Base-by-base conservation (phyloP, 1,140 invertebrate species). In the Polypedilum pembai region DNA sequence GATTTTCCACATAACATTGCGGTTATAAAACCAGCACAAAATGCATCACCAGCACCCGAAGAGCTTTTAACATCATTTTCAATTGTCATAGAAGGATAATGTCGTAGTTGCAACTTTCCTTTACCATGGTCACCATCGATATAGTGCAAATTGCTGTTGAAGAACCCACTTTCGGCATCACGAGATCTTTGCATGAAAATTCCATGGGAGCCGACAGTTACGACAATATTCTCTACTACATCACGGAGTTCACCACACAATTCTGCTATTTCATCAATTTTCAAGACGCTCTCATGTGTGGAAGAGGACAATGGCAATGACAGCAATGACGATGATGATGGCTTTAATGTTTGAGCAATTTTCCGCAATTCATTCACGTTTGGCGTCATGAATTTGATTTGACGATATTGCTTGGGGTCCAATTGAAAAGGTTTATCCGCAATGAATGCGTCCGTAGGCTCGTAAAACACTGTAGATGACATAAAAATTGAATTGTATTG, bases 291-390 rank as follows among this genome's bases (percentile, higher is more conserved):
- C 3, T 56, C 45, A 56, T 56, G 45, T 15, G 45, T n/a, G 12
- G 12, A 56, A 56, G 12, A 56, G 4, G 45, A 15, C 45, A n/a
- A 15, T n/a, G 45, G n/a, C 10, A n/a, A 4, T 15, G 15, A 69
- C 40, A 40, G n/a, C n/a, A 5, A 33, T 33, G 45, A 15, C 12
- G 45, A 56, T 15, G 12, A 4, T 15, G 15, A 69, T 69, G 40
- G 17, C 7, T 73, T 74, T 15, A 84, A 75, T 77, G 75, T 77
- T 41, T 76, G 75, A 21, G 84, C 84, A 76, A 89, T 88, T 33
- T 85, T 81, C 76, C 82, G 80, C 18, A 93, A 80, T 84, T 94
- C 92, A 56, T 85, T 83, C 10, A 92, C 76, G 82, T 93, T 94
- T 12, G 92, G 92, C 7, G 91, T 89, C 0, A 88, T 84, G 76